Evolutionary conservation across 2,113 vertebrate genomes (phyloP).

Genomic region (Siniperca knerii): DNA sequence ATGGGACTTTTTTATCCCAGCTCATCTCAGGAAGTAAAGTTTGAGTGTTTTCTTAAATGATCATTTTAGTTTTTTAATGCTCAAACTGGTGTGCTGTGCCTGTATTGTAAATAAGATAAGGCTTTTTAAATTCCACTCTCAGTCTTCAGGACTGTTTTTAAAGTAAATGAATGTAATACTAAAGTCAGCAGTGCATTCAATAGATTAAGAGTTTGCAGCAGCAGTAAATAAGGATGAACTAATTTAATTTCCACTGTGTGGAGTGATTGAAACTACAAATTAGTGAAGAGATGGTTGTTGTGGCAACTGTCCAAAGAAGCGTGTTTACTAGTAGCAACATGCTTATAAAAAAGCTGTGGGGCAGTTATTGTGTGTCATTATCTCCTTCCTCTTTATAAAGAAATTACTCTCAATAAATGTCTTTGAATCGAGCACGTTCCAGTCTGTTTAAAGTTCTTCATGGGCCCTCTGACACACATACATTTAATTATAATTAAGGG

Average conservation of each 20-base stretch:
- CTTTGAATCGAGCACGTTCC: background rate
- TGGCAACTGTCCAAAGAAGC: constrained; percentile 14
- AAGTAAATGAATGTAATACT: background rate
- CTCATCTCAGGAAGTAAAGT: constrained; percentile 62
- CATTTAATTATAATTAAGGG: background rate
- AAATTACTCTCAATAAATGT: constrained; percentile 38
- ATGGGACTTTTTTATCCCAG: constrained; percentile 5
- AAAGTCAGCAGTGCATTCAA: background rate
- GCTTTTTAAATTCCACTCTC: background rate
- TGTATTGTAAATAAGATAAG: background rate
- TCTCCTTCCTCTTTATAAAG: constrained; percentile 1
- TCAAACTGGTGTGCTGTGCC: constrained; percentile 14
- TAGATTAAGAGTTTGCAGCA: constrained; percentile 2
- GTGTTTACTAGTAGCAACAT: background rate
- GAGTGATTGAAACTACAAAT: constrained; percentile 34
- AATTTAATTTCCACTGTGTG: constrained; percentile 57
- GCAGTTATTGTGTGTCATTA: background rate
- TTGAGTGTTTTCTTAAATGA: constrained; percentile 6
- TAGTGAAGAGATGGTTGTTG: constrained; percentile 18
- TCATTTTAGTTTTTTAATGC: constrained; percentile 6
- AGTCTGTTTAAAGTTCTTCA: background rate
- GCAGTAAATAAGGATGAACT: background rate
- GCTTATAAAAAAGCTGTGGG: background rate
- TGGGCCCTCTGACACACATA: background rate
- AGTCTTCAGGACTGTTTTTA: background rate